Base-by-base conservation (phyloP, 2,888 invertebrate species). In the Incurvaria masculella region DNA sequence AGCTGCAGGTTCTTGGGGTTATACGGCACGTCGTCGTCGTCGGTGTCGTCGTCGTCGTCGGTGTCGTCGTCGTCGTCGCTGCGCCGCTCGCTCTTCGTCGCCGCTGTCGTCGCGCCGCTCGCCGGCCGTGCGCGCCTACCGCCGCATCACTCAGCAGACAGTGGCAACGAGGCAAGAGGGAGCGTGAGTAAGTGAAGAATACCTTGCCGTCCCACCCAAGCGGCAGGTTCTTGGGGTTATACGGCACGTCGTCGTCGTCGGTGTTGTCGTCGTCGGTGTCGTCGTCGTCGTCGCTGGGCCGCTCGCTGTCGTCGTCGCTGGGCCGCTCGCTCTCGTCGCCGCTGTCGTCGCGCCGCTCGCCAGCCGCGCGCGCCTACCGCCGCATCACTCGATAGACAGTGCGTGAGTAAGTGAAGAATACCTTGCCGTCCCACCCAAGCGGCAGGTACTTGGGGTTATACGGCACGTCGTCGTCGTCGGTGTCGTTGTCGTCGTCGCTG, bases 361-460 rank as follows among this genome's bases (percentile, higher is more conserved):
- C 95, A 39, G 93, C 94, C 1, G 94, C 94, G 49, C 97, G 85
- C 0, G 98, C 98, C 63, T 99, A 98, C 60, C 98, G 96, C 2
- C 99, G 84, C 61, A 98, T 97, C 3, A 99, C 98, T 70, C 99
- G 99, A 72, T 99, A 99, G 61, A 95, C 93, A 0, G 98, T 98
- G n/a, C n/a, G n/a, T n/a, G n/a, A n/a, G n/a, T n/a, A n/a, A n/a
- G n/a, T n/a, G n/a, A n/a, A n/a, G n/a, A n/a, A n/a, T 62, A 88
- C 89, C 80, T 97, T 98, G 48, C 97, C 97, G 72, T 98, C 97
- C 97, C 97, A 99, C 0, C 98, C 99, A 0, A 99, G 84, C 0
- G 99, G 99, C 48, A 99, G 76, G 76, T 99, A 99, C 75, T 99
- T 99, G 0, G 99, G 99, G 78, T 99, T 99, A 69, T 99, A 99